These are phyloP conservation scores for Reinhardtius hippoglossoides DNA, from an alignment of 2,113 vertebrate genomes.

Conservation along the genomic window DNA sequence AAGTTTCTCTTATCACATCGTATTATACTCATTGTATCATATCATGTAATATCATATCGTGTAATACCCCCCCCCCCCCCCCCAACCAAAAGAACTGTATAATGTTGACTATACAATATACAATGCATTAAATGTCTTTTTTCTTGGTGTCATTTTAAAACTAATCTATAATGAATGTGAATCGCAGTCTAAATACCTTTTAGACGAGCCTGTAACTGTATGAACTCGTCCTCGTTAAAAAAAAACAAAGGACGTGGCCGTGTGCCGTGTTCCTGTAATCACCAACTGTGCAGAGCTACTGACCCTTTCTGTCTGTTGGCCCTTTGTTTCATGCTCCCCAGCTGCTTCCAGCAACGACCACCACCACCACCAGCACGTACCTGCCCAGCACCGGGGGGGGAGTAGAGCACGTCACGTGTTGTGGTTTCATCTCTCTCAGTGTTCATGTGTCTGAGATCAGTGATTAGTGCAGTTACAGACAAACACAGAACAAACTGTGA, in stretches of 20 bases:
- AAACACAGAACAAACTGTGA: slow-evolving; percentile 26
- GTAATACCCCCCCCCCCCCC: no score
- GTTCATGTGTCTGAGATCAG: not conserved
- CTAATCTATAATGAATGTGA: no score
- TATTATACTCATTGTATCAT: not conserved
- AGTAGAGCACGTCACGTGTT: no score
- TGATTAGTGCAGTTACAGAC: not conserved
- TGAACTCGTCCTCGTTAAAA: not conserved
- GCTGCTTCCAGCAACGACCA: not conserved
- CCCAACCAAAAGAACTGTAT: no score
- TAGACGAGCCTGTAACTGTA: no score
- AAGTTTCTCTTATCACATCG: no score
- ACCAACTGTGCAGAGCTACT: not conserved
- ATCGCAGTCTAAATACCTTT: no score
- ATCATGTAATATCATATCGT: not conserved
- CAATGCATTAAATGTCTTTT: no score
- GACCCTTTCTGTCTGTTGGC: not conserved
- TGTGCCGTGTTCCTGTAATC: not conserved
- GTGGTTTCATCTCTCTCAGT: no score
- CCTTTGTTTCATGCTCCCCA: not conserved
- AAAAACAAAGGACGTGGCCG: not conserved
- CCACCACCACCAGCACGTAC: not conserved
- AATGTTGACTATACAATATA: no score
- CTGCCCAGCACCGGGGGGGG: no score
- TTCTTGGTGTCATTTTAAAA: no score